Evolutionary conservation across 2,888 invertebrate genomes (phyloP).

Genomic region (Tribolium freemani): DNA sequence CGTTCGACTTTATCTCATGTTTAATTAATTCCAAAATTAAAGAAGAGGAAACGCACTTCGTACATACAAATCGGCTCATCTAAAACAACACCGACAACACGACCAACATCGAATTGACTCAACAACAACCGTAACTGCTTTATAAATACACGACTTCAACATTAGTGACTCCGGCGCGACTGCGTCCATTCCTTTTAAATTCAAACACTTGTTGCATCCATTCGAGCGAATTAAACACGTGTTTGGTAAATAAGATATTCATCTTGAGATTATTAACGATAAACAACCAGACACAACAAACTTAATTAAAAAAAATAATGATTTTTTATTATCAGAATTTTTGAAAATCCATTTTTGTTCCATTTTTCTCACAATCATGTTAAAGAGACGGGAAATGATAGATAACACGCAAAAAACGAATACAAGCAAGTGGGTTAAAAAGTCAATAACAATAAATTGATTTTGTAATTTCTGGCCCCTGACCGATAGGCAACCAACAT

Average conservation of each 20-base stretch:
- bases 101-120: neutral
- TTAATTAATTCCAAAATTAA: neutral
- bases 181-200: neutral
- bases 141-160: neutral
- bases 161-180: neutral
- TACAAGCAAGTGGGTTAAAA: neutral
- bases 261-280: neutral
- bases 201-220: neutral
- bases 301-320: neutral
- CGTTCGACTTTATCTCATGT: neutral
- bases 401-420: neutral
- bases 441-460: neutral
- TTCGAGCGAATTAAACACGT: neutral
- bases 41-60: neutral
- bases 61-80: neutral
- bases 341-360: neutral
- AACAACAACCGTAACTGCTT: constrained; percentile 1
- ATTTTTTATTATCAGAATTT: neutral
- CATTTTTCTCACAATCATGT: too few relatives aligned
- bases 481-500: neutral
- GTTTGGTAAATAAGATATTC: neutral
- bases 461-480: neutral
- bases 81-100: neutral
- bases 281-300: neutral
- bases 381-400: neutral